Base-by-base conservation (phyloP, 2,888 invertebrate genomes). In the Malthinus flaveolus region DNA sequence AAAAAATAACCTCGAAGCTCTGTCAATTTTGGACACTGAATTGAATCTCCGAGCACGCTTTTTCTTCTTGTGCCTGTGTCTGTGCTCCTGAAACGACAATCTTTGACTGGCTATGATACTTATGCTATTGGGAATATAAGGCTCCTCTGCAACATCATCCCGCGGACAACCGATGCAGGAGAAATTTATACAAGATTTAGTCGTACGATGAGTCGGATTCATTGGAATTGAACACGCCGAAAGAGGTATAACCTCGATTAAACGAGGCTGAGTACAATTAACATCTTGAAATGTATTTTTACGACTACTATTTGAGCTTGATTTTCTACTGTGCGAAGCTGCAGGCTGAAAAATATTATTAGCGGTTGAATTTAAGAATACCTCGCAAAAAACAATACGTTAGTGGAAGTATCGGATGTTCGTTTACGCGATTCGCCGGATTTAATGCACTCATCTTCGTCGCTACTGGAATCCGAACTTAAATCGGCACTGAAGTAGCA, bases 21-120 rank as follows among this genome's bases (percentile, higher is more conserved):
- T 82, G 78, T 92, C 92, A 63, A 92, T 90, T 78, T 89, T 88
- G 57, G 91, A 91, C 1, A 91, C 91, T 23, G 90, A 90, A 78
- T 91, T 91, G 70, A 87, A 88, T 64, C 87, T 80, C 0, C 87
- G 87, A 1, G 85, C 82, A 55, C 82, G 75, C 68, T 79, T 80
- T 63, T 73, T 75, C 69, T 79, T 80, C 62, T 73, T 75, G 48
- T 70, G 70, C 47, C 39, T 46, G 49, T 62, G 68, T 32, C 63
- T 68, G 64, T 69, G 69, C 7, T 56, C 63, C 39, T 56, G 64
- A 49, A 67, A 64, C 3, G 70, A 69, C 23, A 71, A 46, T 49
- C 70, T 61, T 52, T 69, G 71, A 7, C 68, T 68, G 50, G 68
- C 65, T 49, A 70, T 69, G 1, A 66, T 61, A 49, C 63, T 68